Evolutionary conservation across 1,140 invertebrate species (phyloP), one percentile per base, ranked within the genome.

Genomic region (Pseudomyrmex gracilis): DNA sequence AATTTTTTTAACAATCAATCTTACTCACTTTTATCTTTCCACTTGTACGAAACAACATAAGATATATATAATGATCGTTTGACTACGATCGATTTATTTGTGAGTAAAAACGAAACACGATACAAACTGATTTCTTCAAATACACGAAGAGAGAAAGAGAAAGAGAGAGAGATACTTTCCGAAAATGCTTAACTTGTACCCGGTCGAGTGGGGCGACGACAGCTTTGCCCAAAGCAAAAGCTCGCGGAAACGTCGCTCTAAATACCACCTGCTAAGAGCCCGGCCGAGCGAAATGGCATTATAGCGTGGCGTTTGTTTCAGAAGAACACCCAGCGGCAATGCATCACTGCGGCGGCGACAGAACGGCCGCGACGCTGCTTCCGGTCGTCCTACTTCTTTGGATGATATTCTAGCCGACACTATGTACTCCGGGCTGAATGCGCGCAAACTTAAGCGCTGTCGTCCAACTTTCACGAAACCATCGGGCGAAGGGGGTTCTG

Each of bases 311-410:
- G 84, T 92, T 90, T 93, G 91, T 94, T 93, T 83, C 91, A 94
- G 93, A 94, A 90, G 94, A 95, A 91, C 94, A 94, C 89, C 94
- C 94, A 88, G 94, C 94, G 15, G 94, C 94, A n/a, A 95, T 95
- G 94, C 93, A 95, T 92, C 94, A 94, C 63, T 94, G 94, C 5
- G 86, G 84, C 70, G 92, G 93, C 67, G 80, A 90, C 85, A 91
- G 87, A 90, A 89, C 90, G 76, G 88, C 89, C 70, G 91, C 87
- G 77, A 87, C 89, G 22, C 49, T 90, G 24, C 86, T 91, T 76
- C 89, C 87, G 58, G 66, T 90, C 34, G 83, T 93, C 60, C 86
- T 91, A 61, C 78, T 93, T 66, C 73, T 91, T 64, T 84, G 88
- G 77, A 84, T 80, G 77, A 87, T 92, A 87, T 85, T 93, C 68